phyloP scores from a whole-genome alignment of 2,113 vertebrate genomes.

The Syngnathus scovelli region DNA sequence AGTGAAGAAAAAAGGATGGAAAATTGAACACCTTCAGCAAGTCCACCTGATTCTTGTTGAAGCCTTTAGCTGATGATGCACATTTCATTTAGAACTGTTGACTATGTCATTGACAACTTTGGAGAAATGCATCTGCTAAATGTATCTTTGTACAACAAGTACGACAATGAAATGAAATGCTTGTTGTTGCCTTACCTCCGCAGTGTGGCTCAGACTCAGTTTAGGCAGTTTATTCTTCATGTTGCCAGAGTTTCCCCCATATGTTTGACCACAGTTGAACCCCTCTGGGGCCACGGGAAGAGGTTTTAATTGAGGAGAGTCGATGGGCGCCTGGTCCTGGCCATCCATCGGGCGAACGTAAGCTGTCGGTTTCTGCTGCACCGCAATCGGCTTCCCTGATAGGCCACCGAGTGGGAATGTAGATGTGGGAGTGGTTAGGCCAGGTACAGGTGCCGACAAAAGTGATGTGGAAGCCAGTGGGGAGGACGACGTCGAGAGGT shows the following conservation, averaged over 20 bases:
- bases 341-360: constrained; percentile 94
- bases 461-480: constrained; percentile 87
- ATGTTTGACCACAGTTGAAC: constrained; percentile 74
- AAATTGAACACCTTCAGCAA: background rate
- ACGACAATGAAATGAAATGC: background rate
- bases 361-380: constrained; percentile 89
- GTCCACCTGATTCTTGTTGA: background rate
- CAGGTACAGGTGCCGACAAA: constrained; percentile 68
- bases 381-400: constrained; percentile 80
- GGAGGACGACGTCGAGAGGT: constrained; percentile 65
- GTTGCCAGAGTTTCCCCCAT: constrained; percentile 73
- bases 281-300: constrained; percentile 80
- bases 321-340: constrained; percentile 85
- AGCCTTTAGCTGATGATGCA: background rate
- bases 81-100: background rate
- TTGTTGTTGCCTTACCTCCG: constrained; percentile 76
- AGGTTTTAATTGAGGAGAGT: constrained; percentile 86
- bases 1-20: background rate
- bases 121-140: background rate
- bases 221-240: constrained; percentile 92
- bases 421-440: constrained; percentile 64
- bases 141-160: background rate
- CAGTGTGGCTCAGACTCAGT: constrained; percentile 83
- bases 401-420: constrained; percentile 82
- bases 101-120: background rate